A percentile compares a stretch with the other conserved stretches of the same genome.
phyloP scores from a whole-genome alignment of 2,113 vertebrate species.

The Phasianus colchicus region DNA sequence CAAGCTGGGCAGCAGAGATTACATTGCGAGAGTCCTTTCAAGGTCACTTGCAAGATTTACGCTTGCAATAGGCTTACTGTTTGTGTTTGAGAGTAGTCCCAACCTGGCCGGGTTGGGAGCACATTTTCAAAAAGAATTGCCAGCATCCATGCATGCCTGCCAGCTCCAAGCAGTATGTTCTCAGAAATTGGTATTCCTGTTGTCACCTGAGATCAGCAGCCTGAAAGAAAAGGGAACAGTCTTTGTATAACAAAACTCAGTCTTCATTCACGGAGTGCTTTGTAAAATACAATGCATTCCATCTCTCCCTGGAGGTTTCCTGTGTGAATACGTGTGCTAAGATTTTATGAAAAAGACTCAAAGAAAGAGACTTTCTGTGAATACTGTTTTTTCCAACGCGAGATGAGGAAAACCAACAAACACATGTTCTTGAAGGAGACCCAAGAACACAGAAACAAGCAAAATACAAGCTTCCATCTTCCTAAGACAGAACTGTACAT shows the following conservation, averaged over 20 bases:
- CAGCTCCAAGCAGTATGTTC: background rate
- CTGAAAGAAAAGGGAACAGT: background rate
- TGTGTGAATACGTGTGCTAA: background rate
- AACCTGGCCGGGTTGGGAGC: background rate
- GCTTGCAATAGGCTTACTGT: background rate
- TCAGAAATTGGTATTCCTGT: background rate
- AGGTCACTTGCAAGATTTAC: background rate
- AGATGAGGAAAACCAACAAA: background rate
- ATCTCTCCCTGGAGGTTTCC: background rate
- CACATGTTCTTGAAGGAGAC: background rate
- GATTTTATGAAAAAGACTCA: background rate
- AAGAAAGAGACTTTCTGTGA: background rate
- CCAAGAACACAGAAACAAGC: background rate
- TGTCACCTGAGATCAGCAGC: background rate
- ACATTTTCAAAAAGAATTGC: background rate
- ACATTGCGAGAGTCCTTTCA: background rate
- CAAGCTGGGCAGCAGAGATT: slow-evolving; percentile 23
- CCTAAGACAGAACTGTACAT: background rate
- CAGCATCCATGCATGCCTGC: background rate
- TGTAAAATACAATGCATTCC: background rate
- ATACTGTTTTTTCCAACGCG: background rate
- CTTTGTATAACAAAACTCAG: background rate
- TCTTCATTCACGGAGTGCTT: background rate
- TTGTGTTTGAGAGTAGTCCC: background rate
- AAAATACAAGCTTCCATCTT: background rate